Conservation (phyloP, 2,113 vertebrate species). For the Pyrgilauda ruficollis region DNA sequence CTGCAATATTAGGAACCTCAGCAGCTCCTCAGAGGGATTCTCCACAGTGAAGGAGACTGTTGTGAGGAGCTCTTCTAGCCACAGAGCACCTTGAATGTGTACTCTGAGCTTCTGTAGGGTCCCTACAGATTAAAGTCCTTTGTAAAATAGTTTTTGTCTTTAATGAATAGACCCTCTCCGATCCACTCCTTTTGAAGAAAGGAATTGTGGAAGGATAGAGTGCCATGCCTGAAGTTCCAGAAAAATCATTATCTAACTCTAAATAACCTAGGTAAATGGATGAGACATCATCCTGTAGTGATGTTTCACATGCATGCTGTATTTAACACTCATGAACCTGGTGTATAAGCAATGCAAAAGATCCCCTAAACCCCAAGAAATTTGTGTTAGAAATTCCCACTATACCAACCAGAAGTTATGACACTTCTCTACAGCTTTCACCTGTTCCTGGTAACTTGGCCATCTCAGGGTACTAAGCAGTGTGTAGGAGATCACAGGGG, state of each 20-base stretch:
- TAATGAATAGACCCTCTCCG: neutral
- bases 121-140: neutral
- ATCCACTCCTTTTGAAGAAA: neutral
- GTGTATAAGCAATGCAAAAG: neutral
- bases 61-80: neutral
- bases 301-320: neutral
- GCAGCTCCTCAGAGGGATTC: neutral
- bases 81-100: neutral
- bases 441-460: neutral
- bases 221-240: neutral
- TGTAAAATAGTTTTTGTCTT: neutral
- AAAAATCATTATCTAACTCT: neutral
- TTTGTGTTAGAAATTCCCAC: neutral
- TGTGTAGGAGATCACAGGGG: neutral
- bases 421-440: neutral
- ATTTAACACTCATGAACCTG: neutral
- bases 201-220: neutral
- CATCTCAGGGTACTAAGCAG: neutral
- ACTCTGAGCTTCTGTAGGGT: neutral
- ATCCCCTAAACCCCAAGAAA: fast-evolving
- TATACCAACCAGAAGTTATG: neutral
- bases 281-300: neutral
- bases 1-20: neutral
- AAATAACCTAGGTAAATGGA: neutral
- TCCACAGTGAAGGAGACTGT: neutral